These are phyloP conservation scores for Emydocephalus ijimae DNA, from an alignment of 2,113 vertebrate species.

Conservation along the genomic window DNA sequence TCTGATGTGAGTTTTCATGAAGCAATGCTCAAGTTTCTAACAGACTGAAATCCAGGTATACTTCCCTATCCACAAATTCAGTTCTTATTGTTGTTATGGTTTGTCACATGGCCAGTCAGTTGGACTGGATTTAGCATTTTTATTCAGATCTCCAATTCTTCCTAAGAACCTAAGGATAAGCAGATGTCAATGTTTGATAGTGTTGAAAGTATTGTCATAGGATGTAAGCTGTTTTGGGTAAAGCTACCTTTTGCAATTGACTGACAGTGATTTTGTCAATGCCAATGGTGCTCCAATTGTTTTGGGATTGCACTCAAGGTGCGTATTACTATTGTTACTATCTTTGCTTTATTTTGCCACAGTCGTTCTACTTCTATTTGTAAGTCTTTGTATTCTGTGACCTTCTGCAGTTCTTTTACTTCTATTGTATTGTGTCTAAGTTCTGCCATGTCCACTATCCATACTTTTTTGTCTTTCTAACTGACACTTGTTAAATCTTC, in stretches of 20 bases:
- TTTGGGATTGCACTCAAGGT: neutral
- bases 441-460: neutral
- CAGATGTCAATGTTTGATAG: neutral
- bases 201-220: neutral
- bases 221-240: neutral
- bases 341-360: neutral
- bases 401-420: neutral
- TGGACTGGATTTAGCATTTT: neutral
- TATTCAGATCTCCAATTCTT: neutral
- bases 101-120: neutral
- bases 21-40: neutral
- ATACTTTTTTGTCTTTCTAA: neutral
- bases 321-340: neutral
- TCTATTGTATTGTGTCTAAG: neutral
- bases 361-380: neutral
- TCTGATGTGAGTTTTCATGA: neutral
- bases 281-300: neutral
- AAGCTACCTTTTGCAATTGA: neutral
- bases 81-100: neutral
- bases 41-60: neutral
- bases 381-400: neutral
- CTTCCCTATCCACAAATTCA: conserved; percentile 11
- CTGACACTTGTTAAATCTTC: neutral
- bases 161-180: neutral
- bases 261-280: neutral